Evolutionary conservation across 2,797 vertebrate genomes (phyloP), one percentile per base, ranked within the genome.

Genomic region (Propithecus perrieri): DNA sequence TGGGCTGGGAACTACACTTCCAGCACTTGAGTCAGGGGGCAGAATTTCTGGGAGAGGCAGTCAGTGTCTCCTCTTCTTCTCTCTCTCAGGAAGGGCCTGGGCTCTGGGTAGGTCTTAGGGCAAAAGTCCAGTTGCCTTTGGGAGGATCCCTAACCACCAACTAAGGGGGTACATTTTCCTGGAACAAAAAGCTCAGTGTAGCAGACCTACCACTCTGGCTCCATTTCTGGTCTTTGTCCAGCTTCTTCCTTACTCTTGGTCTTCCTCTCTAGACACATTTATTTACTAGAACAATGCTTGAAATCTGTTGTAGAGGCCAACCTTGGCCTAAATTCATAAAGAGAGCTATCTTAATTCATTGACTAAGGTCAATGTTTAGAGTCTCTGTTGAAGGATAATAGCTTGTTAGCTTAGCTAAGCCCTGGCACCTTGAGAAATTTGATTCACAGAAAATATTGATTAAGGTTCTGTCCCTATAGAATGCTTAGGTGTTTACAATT

Each of bases 361-460:
- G 79, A 61, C 38, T 14, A 43, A 38, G 41, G 30, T 71, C 46
- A 65, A 20, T 50, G 4, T 84, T 91, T 59, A 84, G 57, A 92
- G 35, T 87, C 35, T 89, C 71, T 76, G 15, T 69, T 92, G 48
- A 63, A 88, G 55, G 48, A 67, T 48, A 63, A 41, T 59, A 35
- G 71, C 63, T 75, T 84, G 15, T 93, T 87, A 67, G 80, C 75
- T 95, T 76, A 95, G 71, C 28, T 53, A 85, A 92, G 48, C 30
- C 30, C 43, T 35, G 41, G 53, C 33, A 76, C 41, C 43, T 93
- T 50, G 78, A 96, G n/a, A 75, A 91, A 67, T 81, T 20, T 50
- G 76, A 14, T 57, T 93, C 59, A 92, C 80, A 81, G 89, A 76
- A 84, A 93, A 72, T 59, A 57, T 18, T 55, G 48, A 55, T 22